phyloP scores from a whole-genome alignment of 2,888 invertebrate species.

The Orthonychiurus folsomi region DNA sequence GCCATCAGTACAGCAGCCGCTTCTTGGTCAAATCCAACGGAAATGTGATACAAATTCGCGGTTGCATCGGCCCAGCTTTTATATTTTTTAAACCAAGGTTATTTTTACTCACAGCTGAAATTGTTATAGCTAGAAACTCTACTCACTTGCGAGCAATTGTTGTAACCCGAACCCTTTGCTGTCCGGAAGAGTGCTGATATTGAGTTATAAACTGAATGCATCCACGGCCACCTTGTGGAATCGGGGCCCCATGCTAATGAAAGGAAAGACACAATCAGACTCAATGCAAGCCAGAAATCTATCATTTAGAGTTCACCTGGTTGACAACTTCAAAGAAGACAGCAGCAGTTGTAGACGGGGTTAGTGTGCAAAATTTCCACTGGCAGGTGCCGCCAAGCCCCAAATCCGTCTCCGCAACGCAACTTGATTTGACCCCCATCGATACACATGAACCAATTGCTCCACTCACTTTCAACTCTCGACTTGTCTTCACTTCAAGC shows the following conservation, averaged over 20 bases:
- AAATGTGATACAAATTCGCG: conserved; percentile 77
- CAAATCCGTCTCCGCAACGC: conserved; percentile 93
- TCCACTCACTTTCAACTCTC: conserved; percentile 87
- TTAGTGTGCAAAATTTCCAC: conserved; percentile 95
- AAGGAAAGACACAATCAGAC: conserved; percentile 4
- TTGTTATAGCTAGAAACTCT: too few relatives aligned
- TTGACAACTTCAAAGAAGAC: conserved; percentile 95
- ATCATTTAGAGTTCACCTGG: conserved; percentile 37
- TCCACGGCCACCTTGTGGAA: conserved; percentile 91
- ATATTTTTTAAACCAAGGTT: not conserved
- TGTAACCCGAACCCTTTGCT: conserved; percentile 87
- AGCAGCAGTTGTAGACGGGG: conserved; percentile 83
- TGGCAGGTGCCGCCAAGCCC: conserved; percentile 96
- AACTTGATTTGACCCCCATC: conserved; percentile 78
- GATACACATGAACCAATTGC: conserved; percentile 96
- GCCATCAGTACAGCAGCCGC: conserved; percentile 96
- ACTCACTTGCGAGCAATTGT: conserved; percentile 89
- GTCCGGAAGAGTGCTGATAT: conserved; percentile 95
- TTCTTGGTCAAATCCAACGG: conserved; percentile 96
- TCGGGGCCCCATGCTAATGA: conserved; percentile 78
- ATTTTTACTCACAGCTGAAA: too few relatives aligned
- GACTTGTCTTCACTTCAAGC: conserved; percentile 90
- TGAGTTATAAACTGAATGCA: conserved; percentile 97
- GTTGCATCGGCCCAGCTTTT: conserved; percentile 86
- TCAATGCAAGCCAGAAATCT: conserved; percentile 6